These are phyloP conservation scores for Ceramica pisi DNA, from an alignment of 2,888 invertebrate species.

Conservation along the genomic window DNA sequence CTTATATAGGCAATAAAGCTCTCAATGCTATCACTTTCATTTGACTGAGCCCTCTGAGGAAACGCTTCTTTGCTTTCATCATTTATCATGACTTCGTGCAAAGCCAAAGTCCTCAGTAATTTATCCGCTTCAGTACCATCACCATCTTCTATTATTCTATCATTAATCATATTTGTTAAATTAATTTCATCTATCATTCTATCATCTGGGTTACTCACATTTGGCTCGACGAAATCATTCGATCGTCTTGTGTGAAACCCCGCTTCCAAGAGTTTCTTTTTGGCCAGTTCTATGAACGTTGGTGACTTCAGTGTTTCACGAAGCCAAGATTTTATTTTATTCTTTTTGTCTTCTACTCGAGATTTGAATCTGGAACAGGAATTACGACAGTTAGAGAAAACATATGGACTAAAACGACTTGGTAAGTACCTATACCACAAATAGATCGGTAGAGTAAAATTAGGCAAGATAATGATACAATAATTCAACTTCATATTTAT, in stretches of 20 bases:
- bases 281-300: constrained; percentile 82
- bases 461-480: too few species aligned
- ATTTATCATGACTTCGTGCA: constrained; percentile 79
- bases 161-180: constrained; percentile 82
- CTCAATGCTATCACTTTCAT: constrained; percentile 64
- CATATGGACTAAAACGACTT: too few species aligned
- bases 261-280: constrained; percentile 80
- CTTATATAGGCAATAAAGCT: constrained; percentile 67
- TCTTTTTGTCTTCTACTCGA: constrained; percentile 85
- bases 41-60: constrained; percentile 16
- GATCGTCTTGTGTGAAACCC: constrained; percentile 75
- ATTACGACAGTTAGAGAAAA: too few species aligned
- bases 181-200: constrained; percentile 82
- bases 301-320: constrained; percentile 83
- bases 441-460: too few species aligned
- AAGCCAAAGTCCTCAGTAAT: constrained; percentile 79
- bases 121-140: constrained; percentile 79
- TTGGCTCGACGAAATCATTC: constrained; percentile 42
- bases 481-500: too few species aligned
- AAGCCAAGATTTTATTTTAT: constrained; percentile 85
- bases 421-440: too few species aligned
- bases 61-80: constrained; percentile 54
- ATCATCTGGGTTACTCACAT: constrained; percentile 75
- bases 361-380: constrained; percentile 81
- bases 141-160: constrained; percentile 80